Conservation (phyloP, 2,113 vertebrate species). For the Callospermophilus lateralis region DNA sequence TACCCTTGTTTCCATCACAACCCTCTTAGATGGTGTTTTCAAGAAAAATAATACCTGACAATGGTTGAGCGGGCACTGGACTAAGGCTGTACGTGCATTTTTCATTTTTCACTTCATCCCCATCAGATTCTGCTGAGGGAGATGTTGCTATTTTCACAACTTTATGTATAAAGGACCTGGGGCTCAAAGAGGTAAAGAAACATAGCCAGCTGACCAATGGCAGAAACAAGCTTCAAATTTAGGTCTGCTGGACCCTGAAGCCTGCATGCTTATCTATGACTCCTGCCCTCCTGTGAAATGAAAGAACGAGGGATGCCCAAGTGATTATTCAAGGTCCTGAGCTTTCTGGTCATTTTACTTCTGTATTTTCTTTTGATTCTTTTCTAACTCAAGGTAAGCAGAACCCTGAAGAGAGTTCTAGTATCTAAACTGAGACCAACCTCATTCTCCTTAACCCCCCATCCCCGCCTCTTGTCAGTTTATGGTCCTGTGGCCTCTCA, state of each 20-base stretch:
- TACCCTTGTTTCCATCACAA: neutral
- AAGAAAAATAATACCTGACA: constrained; percentile 25
- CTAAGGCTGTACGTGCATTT: neutral
- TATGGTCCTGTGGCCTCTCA: neutral
- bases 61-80: neutral
- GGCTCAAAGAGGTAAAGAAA: neutral
- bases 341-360: neutral
- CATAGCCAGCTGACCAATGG: neutral
- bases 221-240: constrained; percentile 3
- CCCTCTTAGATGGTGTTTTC: neutral
- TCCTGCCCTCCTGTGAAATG: neutral
- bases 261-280: neutral
- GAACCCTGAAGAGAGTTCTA: neutral
- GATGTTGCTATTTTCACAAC: neutral
- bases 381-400: neutral
- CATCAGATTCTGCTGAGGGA: neutral
- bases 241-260: neutral
- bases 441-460: neutral
- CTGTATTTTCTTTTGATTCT: neutral
- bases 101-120: neutral
- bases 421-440: neutral
- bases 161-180: neutral
- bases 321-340: neutral
- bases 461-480: neutral
- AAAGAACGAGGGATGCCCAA: constrained; percentile 9